Conservation (phyloP, 1,140 invertebrate genomes). For the Drosophila nigrodunni region DNA sequence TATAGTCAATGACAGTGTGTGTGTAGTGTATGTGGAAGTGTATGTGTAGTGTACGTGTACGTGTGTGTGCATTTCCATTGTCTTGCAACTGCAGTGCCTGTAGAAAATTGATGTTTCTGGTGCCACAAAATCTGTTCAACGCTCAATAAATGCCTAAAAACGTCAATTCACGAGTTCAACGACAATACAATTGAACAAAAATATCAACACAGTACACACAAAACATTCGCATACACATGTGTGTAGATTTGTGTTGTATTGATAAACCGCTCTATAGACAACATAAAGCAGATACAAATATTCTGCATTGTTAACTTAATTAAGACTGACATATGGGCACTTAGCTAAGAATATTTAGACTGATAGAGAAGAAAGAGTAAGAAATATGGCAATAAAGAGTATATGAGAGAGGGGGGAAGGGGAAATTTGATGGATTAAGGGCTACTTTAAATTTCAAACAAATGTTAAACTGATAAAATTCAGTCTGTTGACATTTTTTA, state of each 20-base stretch:
- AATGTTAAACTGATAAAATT: too few species aligned
- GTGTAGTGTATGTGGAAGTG: not conserved
- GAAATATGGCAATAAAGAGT: too few species aligned
- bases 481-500: too few species aligned
- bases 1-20: conserved; percentile 9
- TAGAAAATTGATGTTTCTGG: conserved; percentile 4
- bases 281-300: not conserved
- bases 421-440: too few species aligned
- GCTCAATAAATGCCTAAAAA: conserved; percentile 29
- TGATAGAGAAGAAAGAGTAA: too few species aligned
- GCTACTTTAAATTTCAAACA: too few species aligned
- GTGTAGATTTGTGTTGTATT: not conserved
- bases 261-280: not conserved
- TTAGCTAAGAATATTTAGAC: not conserved
- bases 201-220: not conserved
- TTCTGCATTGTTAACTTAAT: not conserved
- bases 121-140: conserved; percentile 28
- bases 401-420: too few species aligned
- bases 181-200: conserved; percentile 9
- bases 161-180: conserved; percentile 30
- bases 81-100: conserved; percentile 18
- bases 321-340: not conserved
- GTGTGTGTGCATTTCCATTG: conserved; percentile 5
- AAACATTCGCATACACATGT: not conserved
- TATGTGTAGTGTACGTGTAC: not conserved